These are phyloP conservation scores for Cacoxenus indagator DNA, from an alignment of 2,888 invertebrate species.

Conservation along the genomic window DNA sequence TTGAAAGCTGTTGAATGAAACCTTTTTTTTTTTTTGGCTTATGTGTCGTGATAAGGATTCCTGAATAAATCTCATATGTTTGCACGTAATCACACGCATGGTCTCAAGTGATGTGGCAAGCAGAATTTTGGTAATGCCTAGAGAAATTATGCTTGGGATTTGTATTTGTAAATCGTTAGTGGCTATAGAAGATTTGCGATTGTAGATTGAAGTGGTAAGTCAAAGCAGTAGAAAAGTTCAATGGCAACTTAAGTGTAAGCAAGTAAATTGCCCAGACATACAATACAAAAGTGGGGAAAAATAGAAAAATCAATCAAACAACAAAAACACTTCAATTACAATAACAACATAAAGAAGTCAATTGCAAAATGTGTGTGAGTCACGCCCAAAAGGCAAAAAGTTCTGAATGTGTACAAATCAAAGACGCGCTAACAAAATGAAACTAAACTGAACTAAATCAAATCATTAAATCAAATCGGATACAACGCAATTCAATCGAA, in stretches of 20 bases:
- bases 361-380: not conserved
- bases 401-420: not conserved
- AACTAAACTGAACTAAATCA: conserved; percentile 5
- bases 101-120: not conserved
- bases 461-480: conserved; percentile 11
- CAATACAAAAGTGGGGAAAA: too few relatives aligned
- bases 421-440: not conserved
- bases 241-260: too few relatives aligned
- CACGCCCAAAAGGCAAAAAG: not conserved
- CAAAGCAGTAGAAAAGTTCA: too few relatives aligned
- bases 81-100: not conserved
- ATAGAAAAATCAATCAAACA: not conserved
- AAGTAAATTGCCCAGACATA: too few relatives aligned
- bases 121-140: not conserved
- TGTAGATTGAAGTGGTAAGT: too few relatives aligned
- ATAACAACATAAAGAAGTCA: not conserved
- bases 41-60: not conserved
- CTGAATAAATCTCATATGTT: not conserved
- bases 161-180: too few relatives aligned
- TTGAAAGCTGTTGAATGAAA: not conserved
- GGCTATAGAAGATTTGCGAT: too few relatives aligned
- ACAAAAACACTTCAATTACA: not conserved
- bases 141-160: not conserved
- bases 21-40: not conserved
- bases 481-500: not conserved